These are phyloP conservation scores for Delphinus delphis DNA, from an alignment of 2,113 vertebrate genomes.

Conservation along the genomic window DNA sequence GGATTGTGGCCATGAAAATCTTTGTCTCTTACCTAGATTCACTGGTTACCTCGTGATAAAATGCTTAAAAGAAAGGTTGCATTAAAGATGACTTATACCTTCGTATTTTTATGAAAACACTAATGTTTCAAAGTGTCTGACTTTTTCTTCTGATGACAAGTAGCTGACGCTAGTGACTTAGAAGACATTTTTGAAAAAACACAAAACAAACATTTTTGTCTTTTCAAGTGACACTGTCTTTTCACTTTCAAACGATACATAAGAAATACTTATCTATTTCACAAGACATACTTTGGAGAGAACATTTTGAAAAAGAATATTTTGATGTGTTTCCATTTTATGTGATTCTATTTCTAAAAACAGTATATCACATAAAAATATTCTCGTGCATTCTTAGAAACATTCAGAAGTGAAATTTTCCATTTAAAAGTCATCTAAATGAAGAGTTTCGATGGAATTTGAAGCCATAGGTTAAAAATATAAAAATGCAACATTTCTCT, in stretches of 20 bases:
- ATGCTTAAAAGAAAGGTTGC: background rate
- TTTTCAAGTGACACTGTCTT: constrained; percentile 12
- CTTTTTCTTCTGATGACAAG: background rate
- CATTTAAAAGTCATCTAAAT: background rate
- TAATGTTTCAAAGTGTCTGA: constrained; percentile 11
- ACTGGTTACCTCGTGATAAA: background rate
- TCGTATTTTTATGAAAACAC: constrained; percentile 29
- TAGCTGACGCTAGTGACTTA: background rate
- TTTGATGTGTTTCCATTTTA: constrained; percentile 17
- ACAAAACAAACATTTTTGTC: background rate
- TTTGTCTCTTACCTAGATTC: background rate
- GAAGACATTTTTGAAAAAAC: background rate
- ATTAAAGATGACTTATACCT: background rate
- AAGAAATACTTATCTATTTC: background rate
- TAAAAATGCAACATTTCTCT: background rate
- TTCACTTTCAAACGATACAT: constrained; percentile 1
- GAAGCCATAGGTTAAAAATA: background rate
- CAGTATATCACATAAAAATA: background rate
- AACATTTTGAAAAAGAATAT: constrained; percentile 7
- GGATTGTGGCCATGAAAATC: background rate
- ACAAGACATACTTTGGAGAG: background rate
- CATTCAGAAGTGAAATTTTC: background rate
- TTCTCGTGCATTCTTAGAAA: background rate
- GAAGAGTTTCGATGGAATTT: background rate
- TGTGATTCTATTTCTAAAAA: background rate